A percentile compares a stretch with the other conserved stretches of the same genome.
Evolutionary conservation across 2,797 vertebrate genomes (phyloP).

Genomic region (Sphenodon punctatus): DNA sequence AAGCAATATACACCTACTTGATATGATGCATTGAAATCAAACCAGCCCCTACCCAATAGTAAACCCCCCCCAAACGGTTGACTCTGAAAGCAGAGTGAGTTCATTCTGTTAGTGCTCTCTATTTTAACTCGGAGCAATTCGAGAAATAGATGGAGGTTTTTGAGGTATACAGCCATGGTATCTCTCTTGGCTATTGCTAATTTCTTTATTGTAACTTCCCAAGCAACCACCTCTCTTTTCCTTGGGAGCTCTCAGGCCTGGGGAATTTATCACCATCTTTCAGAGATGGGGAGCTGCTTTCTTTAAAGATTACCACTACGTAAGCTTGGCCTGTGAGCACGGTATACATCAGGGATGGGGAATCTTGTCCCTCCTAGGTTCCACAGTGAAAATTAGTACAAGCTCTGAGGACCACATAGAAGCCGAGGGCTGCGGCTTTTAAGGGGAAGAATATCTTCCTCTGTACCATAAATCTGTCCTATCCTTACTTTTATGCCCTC

Average conservation of each 20-base stretch:
- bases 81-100: constrained; percentile 47
- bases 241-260: neutral
- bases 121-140: neutral
- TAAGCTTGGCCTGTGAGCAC: neutral
- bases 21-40: neutral
- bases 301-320: neutral
- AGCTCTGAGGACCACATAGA: too few relatives aligned
- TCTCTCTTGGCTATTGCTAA: too few relatives aligned
- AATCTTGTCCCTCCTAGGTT: too few relatives aligned
- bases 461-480: too few relatives aligned
- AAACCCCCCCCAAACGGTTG: neutral
- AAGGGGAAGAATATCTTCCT: too few relatives aligned
- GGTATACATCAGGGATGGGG: too few relatives aligned
- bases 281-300: neutral
- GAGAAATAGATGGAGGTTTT: neutral
- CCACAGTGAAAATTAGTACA: too few relatives aligned
- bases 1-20: neutral
- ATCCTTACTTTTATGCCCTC: too few relatives aligned
- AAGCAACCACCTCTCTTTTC: fast-evolving
- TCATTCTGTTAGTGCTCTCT: neutral
- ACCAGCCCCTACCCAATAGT: neutral
- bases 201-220: too few relatives aligned
- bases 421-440: too few relatives aligned
- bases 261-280: neutral
- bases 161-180: neutral